Evolutionary conservation across 2,888 invertebrate genomes (phyloP), one percentile per base, ranked within the genome.

Genomic region (Synanthedon andrenaeformis): DNA sequence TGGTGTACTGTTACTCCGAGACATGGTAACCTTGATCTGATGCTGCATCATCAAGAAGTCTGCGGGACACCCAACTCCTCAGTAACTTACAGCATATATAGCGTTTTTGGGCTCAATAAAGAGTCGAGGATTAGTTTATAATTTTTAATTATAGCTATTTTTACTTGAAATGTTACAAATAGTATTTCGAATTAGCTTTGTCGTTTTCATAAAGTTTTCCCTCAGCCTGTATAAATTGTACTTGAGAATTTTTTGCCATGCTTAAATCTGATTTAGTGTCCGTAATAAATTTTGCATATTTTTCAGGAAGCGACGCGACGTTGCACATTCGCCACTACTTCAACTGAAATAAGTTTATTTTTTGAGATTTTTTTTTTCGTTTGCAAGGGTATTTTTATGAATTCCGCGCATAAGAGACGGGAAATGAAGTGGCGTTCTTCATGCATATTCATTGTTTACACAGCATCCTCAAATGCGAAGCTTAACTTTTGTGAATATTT

Each of bases 311-410:
- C 50, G 52, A 54, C 53, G 65, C 67, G 61, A 65, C 61, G 62
- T 62, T 62, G 67, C 63, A 67, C 65, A 67, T 67, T 69, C 45
- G 45, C 45, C n/a, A 45, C 45, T 45, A 45, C 14, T 45, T 45
- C 57, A 55, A 59, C 58, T 64, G 62, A 60, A 71, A 71, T 72
- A 76, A 81, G 69, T 73, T 74, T 74, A 76, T 74, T 75, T 70
- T 70, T 45, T 13, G 14, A 45, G 8, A 13, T n/a, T 45, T 45
- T 23, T 23, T n/a, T n/a, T 45, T 45, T 45, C 45, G 6, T 45
- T 45, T 45, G 45, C 11, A 45, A 45, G 45, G n/a, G 45, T 13
- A 45, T 45, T 45, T 45, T 45, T 45, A 45, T 45, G 45, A 45
- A 45, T 13, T 45, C n/a, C 11, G 45, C 45, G 45, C 45, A 45